Percentiles rank a stretch among this genome's conserved stretches.
These are phyloP conservation scores for Resseliella maxima DNA, from an alignment of 2,888 invertebrate genomes.

Conservation along the genomic window DNA sequence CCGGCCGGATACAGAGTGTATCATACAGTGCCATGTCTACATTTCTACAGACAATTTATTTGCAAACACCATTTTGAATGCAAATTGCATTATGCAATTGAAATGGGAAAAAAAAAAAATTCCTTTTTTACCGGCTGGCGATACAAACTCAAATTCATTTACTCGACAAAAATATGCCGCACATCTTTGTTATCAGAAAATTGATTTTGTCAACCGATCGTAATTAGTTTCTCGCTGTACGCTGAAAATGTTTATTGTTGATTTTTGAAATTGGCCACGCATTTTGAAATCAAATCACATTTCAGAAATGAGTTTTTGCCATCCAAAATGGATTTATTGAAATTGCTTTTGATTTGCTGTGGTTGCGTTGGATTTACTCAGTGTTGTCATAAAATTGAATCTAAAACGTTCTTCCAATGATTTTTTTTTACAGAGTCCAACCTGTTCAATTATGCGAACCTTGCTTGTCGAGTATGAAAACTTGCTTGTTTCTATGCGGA, in stretches of 20 bases:
- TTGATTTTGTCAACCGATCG: background rate
- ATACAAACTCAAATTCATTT: background rate
- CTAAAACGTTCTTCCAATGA: no score
- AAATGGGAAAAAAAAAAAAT: no score
- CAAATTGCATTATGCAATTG: no score
- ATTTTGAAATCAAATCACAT: background rate
- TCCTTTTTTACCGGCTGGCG: background rate
- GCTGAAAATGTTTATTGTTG: background rate
- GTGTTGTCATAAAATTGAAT: no score
- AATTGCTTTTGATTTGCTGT: no score
- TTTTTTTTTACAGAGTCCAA: no score
- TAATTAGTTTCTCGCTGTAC: background rate
- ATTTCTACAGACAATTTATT: no score
- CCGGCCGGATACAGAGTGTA: background rate
- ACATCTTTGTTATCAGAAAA: constrained; percentile 10
- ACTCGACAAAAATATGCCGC: background rate
- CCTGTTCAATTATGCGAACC: no score
- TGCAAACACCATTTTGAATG: no score
- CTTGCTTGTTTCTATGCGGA: background rate
- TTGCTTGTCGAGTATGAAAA: background rate
- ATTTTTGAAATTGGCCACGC: background rate
- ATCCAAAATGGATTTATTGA: background rate
- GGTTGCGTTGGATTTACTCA: no score
- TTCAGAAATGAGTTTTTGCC: background rate
- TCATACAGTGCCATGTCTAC: no score